Evolutionary conservation across 1,140 invertebrate species (phyloP), one percentile per base, ranked within the genome.

Genomic region (Lucilia sericata): DNA sequence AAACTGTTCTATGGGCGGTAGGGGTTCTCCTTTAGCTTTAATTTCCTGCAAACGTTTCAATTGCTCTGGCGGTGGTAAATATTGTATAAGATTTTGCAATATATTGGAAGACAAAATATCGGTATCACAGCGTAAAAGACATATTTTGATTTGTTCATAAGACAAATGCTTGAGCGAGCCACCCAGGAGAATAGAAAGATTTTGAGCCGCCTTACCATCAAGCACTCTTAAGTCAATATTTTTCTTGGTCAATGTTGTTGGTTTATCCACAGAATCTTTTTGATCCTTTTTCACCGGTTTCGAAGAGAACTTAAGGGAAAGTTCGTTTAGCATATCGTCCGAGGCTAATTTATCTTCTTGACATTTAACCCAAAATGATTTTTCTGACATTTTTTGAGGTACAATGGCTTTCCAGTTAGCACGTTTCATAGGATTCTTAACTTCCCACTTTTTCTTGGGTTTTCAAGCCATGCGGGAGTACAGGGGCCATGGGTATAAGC

Each of bases 1-100:
- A 92, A 99, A 99, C 89, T 98, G 97, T 91, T 99, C 98, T 5
- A 98, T 96, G 86, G 98, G 97, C 0, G 97, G 96, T 55, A 99
- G 90, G 30, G 98, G 95, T 51, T 97, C 94, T 83, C 94, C 94
- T 65, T 95, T 94, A 65, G 96, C 94, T 88, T 96, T 95, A 83
- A 96, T 93, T 84, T 96, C 95, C 74, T 96, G 93, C 7, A 99
- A 90, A 87, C 96, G 95, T 75, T 96, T 96, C 5, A 99, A 92
- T 87, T 98, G 95, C 87, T 99, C 97, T 81, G 96, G 94, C 84
- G 95, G 95, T 75, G 98, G 98, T 84, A 99, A 93, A 91, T 98
- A 98, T 89, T 97, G 94, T 86, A 97, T 96, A 14, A 98, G 91
- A 85, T 97, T 94, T 91, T 98, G 96, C 7, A 98, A 89, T 74